Base-by-base conservation (phyloP, 2,113 vertebrate genomes). In the Coregonus clupeaformis region DNA sequence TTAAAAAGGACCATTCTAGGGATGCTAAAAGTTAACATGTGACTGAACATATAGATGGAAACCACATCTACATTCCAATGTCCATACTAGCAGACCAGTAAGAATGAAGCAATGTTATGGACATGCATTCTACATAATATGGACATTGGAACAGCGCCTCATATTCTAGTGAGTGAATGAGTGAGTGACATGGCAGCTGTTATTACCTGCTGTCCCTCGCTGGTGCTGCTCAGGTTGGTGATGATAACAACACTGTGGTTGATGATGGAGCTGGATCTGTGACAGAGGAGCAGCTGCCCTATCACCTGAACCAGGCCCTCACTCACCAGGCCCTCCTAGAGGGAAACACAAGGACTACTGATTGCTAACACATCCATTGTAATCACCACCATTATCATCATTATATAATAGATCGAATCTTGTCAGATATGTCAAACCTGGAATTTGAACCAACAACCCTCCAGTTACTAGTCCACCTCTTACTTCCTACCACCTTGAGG, bases 231-330 rank as follows among this genome's bases (percentile, higher is more conserved):
- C 72, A 95, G 63, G 80, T 92, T 78, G 52, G 82, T 78, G 84
- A 95, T 90, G 47, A 92, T 91, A 60, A 78, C 88, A 64, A 92
- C 91, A 76, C 84, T 24, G 68, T 90, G 92, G 68, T 85, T 82
- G 32, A 91, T 77, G 66, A 87, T 81, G 2, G 89, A 81, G 65
- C 88, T 91, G 55, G 73, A 80, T 79, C 79, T 89, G 52, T 88
- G 82, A 6, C 0, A 80, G 52, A 85, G 79, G 79, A 95, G 86
- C 65, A 94, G 86, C 3, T n/a, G 76, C 62, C 88, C 88, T 14
- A 94, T 70, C 52, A 85, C 88, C 71, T 91, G 84, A 49, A 94
- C 55, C 3, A 95, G 77, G 60, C 94, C 89, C 4, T 90, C 86
- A 65, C 80, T 85, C 2, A 92, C 72, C 59, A 94, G 79, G n/a